These are phyloP conservation scores for Hylyphantes graminicola DNA, from an alignment of 1,140 invertebrate species.

Conservation along the genomic window DNA sequence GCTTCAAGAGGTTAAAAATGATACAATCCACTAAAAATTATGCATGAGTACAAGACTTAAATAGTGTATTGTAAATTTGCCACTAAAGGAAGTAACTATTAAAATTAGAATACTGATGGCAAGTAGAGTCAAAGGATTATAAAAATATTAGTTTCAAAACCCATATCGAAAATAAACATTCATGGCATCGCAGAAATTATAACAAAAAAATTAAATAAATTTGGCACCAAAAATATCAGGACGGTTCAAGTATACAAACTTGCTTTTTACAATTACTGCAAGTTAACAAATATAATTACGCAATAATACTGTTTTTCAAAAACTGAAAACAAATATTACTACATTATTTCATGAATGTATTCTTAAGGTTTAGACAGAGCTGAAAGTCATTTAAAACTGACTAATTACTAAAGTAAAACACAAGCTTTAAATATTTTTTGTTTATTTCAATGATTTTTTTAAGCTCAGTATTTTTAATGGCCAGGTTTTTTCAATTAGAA, in stretches of 20 bases:
- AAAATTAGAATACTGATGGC: neutral
- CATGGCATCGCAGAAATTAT: constrained; percentile 15
- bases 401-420: neutral
- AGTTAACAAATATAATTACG: constrained; percentile 36
- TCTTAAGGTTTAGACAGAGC: constrained; percentile 15
- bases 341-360: constrained; percentile 20
- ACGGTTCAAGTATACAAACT: constrained; percentile 48
- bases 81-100: too few species aligned
- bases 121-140: constrained; percentile 15
- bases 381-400: constrained; percentile 16
- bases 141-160: neutral
- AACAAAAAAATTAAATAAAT: constrained; percentile 52
- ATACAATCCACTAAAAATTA: too few species aligned
- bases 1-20: too few species aligned
- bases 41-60: too few species aligned
- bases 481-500: neutral
- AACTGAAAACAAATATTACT: constrained; percentile 30
- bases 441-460: neutral
- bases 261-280: constrained; percentile 20
- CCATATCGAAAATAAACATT: neutral
- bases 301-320: constrained; percentile 10
- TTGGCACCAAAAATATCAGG: constrained; percentile 55
- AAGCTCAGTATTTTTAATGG: constrained; percentile 5
- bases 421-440: neutral
- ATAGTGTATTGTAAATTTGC: too few species aligned